Evolutionary conservation across 2,797 vertebrate genomes (phyloP), one percentile per base, ranked within the genome.

Genomic region (Silurus aristotelis): DNA sequence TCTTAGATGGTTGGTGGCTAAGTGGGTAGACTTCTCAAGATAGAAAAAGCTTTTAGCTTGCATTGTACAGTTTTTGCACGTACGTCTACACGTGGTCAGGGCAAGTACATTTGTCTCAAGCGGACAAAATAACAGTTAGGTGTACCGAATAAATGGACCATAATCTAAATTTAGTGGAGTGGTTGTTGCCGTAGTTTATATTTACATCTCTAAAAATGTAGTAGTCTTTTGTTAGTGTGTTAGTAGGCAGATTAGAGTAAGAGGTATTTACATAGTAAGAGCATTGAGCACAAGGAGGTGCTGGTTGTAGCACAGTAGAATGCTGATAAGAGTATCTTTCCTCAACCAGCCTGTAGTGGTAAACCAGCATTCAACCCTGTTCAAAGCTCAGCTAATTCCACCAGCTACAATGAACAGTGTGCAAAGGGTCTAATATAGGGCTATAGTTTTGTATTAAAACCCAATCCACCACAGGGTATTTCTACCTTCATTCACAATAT

Each of bases 31-130:
- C 10, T 60, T 60, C 19, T 43, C 10, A 22, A 63, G 31, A 78
- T 61, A 78, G 76, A 78, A 78, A 75, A 78, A n/a, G 15, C 31
- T 7, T 78, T 58, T 61, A 78, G 76, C 19, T 61, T 78, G 27
- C 58, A 78, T 78, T 43, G 60, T n/a, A 63, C 43, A 46, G 14
- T 3, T 20, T 25, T 25, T 77, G 56, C 56, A 61, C 2, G 56
- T 38, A 61, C 31, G 38, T 19, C 27, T 78, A 60, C 27, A 43
- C 46, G 12, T 61, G 58, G 31, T n/a, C 60, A 63, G 43, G 77
- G 31, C 12, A 63, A 63, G 38, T 43, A 63, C 31, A 61, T 61
- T 5, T 61, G 60, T 2, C 27, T 20, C 73, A 77, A 60, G 14
- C 3, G 55, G 10, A 46, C 68, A 25, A 25, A 55, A 9, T 27